phyloP scores from a whole-genome alignment of 2,797 vertebrate genomes.

The Tiaroga cobitis region DNA sequence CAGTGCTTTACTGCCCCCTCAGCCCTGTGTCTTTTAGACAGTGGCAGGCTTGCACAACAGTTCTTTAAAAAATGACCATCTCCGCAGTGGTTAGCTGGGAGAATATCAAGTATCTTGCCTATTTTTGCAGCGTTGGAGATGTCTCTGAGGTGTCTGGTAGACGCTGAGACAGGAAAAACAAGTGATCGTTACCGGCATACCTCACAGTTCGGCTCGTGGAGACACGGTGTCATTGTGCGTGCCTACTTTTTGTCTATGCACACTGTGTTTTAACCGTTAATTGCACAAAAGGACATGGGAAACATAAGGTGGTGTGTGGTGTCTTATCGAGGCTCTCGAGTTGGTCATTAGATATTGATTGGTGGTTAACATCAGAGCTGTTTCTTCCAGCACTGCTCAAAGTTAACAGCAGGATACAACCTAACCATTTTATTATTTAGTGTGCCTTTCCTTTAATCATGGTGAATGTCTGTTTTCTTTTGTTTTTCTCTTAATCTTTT shows the following conservation, averaged over 20 bases:
- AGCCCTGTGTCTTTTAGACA: conserved; percentile 33
- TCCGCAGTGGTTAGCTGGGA: conserved; percentile 47
- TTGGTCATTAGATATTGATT: conserved; percentile 59
- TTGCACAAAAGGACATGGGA: conserved; percentile 40
- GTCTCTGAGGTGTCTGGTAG: conserved; percentile 42
- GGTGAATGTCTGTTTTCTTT: neutral
- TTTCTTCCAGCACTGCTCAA: conserved; percentile 23
- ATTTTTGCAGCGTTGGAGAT: conserved; percentile 45
- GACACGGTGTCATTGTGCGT: conserved; percentile 4
- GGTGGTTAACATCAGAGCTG: conserved; percentile 44
- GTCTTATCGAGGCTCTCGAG: conserved; percentile 36
- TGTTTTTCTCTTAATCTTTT: conserved; percentile 1
- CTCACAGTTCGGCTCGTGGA: conserved; percentile 23
- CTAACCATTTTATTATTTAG: conserved; percentile 35
- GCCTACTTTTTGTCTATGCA: neutral
- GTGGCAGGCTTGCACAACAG: conserved; percentile 39
- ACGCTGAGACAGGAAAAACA: conserved; percentile 43
- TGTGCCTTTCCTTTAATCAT: conserved; percentile 11
- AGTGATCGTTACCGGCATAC: conserved; percentile 32
- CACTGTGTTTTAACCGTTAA: neutral
- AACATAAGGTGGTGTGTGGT: conserved; percentile 19
- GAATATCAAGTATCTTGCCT: conserved; percentile 56
- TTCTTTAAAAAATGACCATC: conserved; percentile 43
- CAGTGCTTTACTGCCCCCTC: conserved; percentile 50
- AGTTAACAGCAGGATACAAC: conserved; percentile 47